Base-by-base conservation (phyloP, 2,113 vertebrate genomes). In the Rutilus rutilus region DNA sequence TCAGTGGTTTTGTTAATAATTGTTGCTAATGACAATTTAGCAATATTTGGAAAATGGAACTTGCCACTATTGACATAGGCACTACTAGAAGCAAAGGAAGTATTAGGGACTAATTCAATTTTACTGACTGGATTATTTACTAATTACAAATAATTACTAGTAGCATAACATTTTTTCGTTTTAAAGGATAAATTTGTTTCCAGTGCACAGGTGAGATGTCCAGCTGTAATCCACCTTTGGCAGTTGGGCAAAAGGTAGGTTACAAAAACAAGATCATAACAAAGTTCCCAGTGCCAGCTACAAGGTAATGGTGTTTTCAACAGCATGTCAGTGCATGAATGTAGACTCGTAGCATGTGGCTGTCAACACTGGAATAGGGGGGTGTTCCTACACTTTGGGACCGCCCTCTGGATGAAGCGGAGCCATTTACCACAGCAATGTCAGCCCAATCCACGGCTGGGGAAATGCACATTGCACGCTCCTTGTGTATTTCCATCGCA, bases 381-480 rank as follows among this genome's bases (percentile, higher is more conserved):
- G 88, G 87, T 86, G 86, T 90, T 90, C 52, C 86, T 88, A 84
- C 73, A 91, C 87, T 89, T 57, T 89, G 89, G 93, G 87, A 93
- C 94, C 95, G 94, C 95, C 94, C 94, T 91, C 93, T 84, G 92
- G 91, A 94, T 94, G 92, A 88, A 93, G 92, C 92, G 89, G 92
- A 93, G 92, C 91, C 92, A 88, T 92, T 94, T 92, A 89, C 84
- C 90, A 45, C 83, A 84, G 27, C 88, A 88, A 91, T 91, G 87
- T 86, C 88, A 82, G 87, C 88, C 92, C 94, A 91, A 92, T 91
- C 91, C 90, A 88, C 90, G 91, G 91, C 87, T 89, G 86, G 76
- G 90, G 81, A 82, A 89, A 86, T 88, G 88, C 74, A 89, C 87
- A 79, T 73, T 57, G 15, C 85, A 85, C 86, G 47, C 88, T 71